Evolutionary conservation across 2,888 invertebrate species (phyloP).

Genomic region (Ellobium chinense): DNA sequence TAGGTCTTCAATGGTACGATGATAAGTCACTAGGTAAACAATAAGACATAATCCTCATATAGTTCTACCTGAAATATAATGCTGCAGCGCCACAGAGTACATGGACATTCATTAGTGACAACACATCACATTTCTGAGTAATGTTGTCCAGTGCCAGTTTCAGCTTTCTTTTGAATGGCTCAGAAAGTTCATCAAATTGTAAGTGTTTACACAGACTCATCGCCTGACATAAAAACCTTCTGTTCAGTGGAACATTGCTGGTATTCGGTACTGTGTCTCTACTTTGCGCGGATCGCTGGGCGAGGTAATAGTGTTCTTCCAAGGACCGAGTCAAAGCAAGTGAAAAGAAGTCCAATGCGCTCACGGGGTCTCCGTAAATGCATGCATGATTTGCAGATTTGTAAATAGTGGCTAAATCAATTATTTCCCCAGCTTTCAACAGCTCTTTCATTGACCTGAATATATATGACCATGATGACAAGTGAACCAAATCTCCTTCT

Average conservation of each 20-base stretch:
- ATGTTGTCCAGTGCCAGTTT: constrained; percentile 1
- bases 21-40: too few relatives aligned
- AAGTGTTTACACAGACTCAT: not conserved
- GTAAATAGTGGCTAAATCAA: not conserved
- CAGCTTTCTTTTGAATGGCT: not conserved
- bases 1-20: too few relatives aligned
- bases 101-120: not conserved
- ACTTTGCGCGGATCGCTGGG: not conserved
- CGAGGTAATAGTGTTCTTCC: not conserved
- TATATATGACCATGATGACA: constrained; percentile 28
- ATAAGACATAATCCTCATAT: too few relatives aligned
- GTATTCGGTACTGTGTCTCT: not conserved
- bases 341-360: not conserved
- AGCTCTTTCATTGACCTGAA: constrained; percentile 4
- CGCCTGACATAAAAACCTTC: not conserved
- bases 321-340: not conserved
- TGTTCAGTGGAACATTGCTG: not conserved
- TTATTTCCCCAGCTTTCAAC: not conserved
- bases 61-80: constrained; percentile 31
- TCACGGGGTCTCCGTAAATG: not conserved
- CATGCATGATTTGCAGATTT: constrained; percentile 4
- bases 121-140: not conserved
- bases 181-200: too few relatives aligned
- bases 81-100: not conserved
- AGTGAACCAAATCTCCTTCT: not conserved